phyloP scores from a whole-genome alignment of 2,113 vertebrate species.

The Ornithorhynchus anatinus region DNA sequence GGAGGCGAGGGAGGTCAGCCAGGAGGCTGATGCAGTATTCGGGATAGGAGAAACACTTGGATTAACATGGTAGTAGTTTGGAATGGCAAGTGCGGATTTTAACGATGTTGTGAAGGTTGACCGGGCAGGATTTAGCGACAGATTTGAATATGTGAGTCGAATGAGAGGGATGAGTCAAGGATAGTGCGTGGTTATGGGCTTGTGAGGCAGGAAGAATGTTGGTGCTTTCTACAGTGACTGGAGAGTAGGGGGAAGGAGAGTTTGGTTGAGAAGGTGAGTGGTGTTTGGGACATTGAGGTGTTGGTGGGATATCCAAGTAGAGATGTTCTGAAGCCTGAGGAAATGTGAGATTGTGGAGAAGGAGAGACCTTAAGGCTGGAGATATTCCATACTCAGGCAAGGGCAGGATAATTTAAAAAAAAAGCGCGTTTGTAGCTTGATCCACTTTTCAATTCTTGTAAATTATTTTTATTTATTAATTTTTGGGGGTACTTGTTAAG shows the following conservation, averaged over 20 bases:
- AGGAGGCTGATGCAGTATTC: background rate
- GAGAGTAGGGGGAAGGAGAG: background rate
- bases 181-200: background rate
- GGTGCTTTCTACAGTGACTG: background rate
- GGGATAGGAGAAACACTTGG: background rate
- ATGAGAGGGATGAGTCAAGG: background rate
- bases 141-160: background rate
- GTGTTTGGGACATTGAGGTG: background rate
- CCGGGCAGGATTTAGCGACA: background rate
- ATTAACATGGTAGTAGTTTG: background rate
- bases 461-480: too few species aligned
- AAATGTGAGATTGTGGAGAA: too few species aligned
- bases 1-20: background rate
- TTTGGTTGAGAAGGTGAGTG: background rate
- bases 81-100: background rate
- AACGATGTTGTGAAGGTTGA: background rate
- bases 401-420: too few species aligned
- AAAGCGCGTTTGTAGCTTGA: too few species aligned
- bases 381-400: too few species aligned
- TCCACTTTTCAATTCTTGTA: too few species aligned
- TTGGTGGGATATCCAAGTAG: background rate
- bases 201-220: background rate
- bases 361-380: too few species aligned
- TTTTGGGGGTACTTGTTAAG: too few species aligned
- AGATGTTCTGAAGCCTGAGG: too few species aligned